Base-by-base conservation (phyloP, 2,888 invertebrate genomes). In the Balanococcus diminutus region DNA sequence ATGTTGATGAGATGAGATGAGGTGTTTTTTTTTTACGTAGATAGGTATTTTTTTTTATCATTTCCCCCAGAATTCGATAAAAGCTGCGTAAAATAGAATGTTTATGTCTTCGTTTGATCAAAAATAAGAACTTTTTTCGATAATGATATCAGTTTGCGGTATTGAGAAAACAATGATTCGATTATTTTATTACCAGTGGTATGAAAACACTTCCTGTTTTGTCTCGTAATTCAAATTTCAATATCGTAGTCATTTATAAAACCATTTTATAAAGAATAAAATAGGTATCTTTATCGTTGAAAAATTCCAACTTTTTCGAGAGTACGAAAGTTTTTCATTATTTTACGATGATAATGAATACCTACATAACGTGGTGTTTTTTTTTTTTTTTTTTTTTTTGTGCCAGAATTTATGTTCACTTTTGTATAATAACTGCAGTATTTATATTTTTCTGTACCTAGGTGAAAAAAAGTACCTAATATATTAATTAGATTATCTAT, bases 271-370 rank as follows among this genome's bases (percentile, higher is more conserved):
- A 0, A 28, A 67, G 28, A 16, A 56, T 56, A 67, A 67, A 67
- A 67, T 67, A 31, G 28, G 25, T 67, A 67, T 67, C 28, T 67
- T 67, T 67, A 67, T 67, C 28, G 67, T 28, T 3, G 25, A 28
- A 28, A 25, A 79, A 8, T 8, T 79, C 36, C 32, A 32, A 79
- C 31, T 79, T 79, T 79, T 72, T 79, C 19, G 0, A 36, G 36
- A 79, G 36, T 28, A 36, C 19, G 36, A 32, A 79, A 79, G 75
- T 79, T 79, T 79, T 79, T 72, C 56, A 19, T 28, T 19, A 79
- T 79, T 79, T 79, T 79, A 79, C 36, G 75, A 79, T 36, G 36
- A 79, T 79, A 36, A 79, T 3, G 36, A 36, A 79, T 56, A 36
- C 8, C 36, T 36, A 36, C 8, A 79, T 79, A 79, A 32, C 19